Base-by-base conservation (phyloP, 1,140 invertebrate genomes). In the Drosophila aff. region DNA sequence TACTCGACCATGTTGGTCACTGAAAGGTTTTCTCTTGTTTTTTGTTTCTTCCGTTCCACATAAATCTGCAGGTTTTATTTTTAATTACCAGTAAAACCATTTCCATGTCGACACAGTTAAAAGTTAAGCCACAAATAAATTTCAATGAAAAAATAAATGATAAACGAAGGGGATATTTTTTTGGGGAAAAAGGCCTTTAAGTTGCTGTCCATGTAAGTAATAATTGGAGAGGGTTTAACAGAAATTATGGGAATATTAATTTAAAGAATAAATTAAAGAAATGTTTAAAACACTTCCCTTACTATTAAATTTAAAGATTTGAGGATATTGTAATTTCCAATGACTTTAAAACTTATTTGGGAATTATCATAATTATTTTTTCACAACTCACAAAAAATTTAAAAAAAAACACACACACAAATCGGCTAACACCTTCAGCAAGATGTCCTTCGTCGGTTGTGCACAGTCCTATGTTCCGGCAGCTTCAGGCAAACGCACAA, bases 51-150 rank as follows among this genome's bases (percentile, higher is more conserved):
- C 46, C 49, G 59, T 69, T 52, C 10, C 44, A 52, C 58, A 85
- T 81, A 84, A 84, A 84, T 73, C 73, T 85, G 52, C 50, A 46
- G 57, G 58, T 75, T 80, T 68, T 46, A 46, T 69, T 79, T 82
- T 81, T 79, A 82, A 79, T 72, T 74, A 66, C 82, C 81, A 68
- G 41, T 64, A 52, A 79, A 82, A 57, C 66, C 63, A 68, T 77
- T 73, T 84, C 15, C 63, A 72, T 67, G 64, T 75, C 63, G 59
- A 46, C 57, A 74, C 52, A 57, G 69, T 77, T 64, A 28, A 77
- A 67, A 62, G 53, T 64, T 67, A 38, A 67, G 67, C 43, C 41
- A 11, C 43, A n/a, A 64, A 82, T 71, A 80, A 66, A 66, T 80
- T 61, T 76, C 44, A 59, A 63, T 31, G 26, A 60, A 79, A 79